A percentile compares a stretch with the other conserved stretches of the same genome.
Conservation (phyloP, 2,888 invertebrate genomes). For the Clunio marinus region DNA sequence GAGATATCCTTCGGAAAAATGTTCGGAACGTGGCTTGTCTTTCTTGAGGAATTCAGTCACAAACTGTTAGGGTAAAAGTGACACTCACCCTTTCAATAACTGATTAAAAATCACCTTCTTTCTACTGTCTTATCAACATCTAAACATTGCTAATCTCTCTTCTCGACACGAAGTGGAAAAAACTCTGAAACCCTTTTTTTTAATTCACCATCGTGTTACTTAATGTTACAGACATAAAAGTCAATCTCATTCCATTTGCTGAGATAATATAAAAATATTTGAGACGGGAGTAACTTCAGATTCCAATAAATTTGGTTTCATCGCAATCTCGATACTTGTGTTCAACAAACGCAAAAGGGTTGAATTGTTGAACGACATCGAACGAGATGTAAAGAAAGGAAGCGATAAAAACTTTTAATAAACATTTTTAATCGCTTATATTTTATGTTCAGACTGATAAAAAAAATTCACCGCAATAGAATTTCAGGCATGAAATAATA, state of each 20-base stretch:
- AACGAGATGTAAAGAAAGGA: not conserved
- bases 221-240: slow-evolving; percentile 33
- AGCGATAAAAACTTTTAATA: slow-evolving; percentile 39
- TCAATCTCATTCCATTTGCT: slow-evolving; percentile 8
- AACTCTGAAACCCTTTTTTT: slow-evolving; percentile 13
- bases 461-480: slow-evolving; percentile 37
- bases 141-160: slow-evolving; percentile 24
- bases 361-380: not conserved
- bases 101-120: slow-evolving; percentile 34
- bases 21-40: no score
- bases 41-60: no score
- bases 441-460: slow-evolving; percentile 37
- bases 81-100: slow-evolving; percentile 34
- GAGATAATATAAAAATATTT: slow-evolving; percentile 23
- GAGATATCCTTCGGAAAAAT: not conserved
- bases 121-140: slow-evolving; percentile 27
- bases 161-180: not conserved
- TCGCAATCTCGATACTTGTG: slow-evolving; percentile 23
- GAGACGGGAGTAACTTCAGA: not conserved
- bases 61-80: not conserved
- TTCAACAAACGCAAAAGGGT: not conserved
- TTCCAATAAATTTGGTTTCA: slow-evolving; percentile 35
- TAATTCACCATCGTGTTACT: slow-evolving; percentile 10
- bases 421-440: slow-evolving; percentile 39
- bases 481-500: not conserved